These are phyloP conservation scores for Dioctria rufipes DNA, from an alignment of 2,888 invertebrate species.

Conservation along the genomic window DNA sequence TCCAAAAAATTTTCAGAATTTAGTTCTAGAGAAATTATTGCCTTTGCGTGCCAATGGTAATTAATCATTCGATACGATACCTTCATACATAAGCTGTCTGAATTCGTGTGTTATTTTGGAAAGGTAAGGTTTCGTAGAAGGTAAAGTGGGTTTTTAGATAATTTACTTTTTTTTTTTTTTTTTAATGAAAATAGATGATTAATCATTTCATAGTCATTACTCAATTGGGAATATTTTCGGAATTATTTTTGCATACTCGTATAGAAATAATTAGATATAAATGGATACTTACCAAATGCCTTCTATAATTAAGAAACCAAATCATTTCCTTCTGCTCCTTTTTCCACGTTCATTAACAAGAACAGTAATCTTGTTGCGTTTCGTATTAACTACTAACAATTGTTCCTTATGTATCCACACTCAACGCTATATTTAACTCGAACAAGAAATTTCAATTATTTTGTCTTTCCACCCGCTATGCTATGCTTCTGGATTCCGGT, in stretches of 20 bases:
- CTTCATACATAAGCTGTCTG: not conserved
- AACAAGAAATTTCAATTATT: constrained; percentile 42
- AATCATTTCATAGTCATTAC: no score
- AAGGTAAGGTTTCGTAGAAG: no score
- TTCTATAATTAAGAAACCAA: no score
- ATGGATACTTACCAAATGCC: not conserved
- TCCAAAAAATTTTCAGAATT: constrained; percentile 9
- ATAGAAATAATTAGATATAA: no score
- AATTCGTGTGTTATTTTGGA: no score
- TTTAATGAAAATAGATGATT: no score
- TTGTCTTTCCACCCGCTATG: constrained; percentile 19
- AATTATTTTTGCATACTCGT: no score
- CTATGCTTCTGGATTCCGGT: not conserved
- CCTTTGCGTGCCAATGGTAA: constrained; percentile 32
- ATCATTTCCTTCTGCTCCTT: not conserved
- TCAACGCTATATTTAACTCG: constrained; percentile 1
- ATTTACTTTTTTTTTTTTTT: no score
- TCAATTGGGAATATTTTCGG: no score
- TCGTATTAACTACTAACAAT: not conserved
- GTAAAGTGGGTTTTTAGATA: no score
- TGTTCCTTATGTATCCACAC: not conserved
- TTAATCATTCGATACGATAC: constrained; percentile 16
- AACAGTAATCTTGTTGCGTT: constrained; percentile 17
- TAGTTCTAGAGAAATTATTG: constrained; percentile 1
- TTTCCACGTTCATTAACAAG: not conserved